Evolutionary conservation across 2,113 vertebrate genomes (phyloP), one percentile per base, ranked within the genome.

Genomic region (Myocastor coypus): DNA sequence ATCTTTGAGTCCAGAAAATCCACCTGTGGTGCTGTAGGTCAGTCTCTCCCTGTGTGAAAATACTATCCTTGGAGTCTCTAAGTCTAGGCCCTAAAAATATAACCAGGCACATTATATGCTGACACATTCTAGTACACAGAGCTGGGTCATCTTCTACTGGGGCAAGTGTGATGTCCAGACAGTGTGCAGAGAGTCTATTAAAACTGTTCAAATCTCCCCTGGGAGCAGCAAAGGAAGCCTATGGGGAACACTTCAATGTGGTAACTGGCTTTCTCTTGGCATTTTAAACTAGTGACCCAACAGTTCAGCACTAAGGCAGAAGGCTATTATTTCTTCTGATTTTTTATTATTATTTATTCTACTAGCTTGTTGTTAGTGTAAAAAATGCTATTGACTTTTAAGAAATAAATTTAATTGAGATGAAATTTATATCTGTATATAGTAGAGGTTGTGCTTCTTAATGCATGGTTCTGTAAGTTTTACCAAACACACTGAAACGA

Each of bases 31-130:
- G 96, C 94, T 96, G 86, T 64, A 87, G 57, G 97, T 97, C 95
- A 96, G 94, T 71, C 85, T 97, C 55, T 66, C 91, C 96, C 77
- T 42, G 42, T 89, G 81, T 91, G 85, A 95, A 92, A 85, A 95
- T 59, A 91, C 55, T 69, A 82, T 73, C 81, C 34, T 22, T 10
- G 42, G 82, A 90, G 85, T 66, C 94, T 95, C 28, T 57, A 73
- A 89, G 89, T 87, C 32, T 61, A 87, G 83, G 78, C 91, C 93
- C 86, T 94, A 71, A 95, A 89, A 96, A 87, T 30, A 94, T 90
- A 84, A 24, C 75, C 34, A 92, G 64, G 75, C 86, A 87, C 34
- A 55, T 24, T 87, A 75, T 83, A 34, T 83, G 68, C 89, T 40
- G 87, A 10, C 84, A 64, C 90, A 96, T 95, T 90, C 16, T 50